Percentiles rank a stretch among this genome's conserved stretches.
phyloP scores from a whole-genome alignment of 2,888 invertebrate genomes.

The Drepanosiphum platanoidis region DNA sequence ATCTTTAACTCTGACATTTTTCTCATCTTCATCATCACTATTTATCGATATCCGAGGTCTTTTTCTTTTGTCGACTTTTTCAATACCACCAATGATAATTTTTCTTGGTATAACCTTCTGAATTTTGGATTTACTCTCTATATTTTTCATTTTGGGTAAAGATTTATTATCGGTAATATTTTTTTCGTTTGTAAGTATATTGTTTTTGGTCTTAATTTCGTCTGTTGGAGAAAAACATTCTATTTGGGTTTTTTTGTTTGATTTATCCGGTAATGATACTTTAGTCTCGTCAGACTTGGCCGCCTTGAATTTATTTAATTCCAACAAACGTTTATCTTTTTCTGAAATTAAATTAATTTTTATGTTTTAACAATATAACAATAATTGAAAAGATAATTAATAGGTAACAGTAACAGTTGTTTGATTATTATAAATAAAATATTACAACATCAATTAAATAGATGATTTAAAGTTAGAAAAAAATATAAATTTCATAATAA shows the following conservation, averaged over 20 bases:
- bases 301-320: not conserved
- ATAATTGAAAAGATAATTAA: not conserved
- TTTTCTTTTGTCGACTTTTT: constrained; percentile 33
- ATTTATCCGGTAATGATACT: not conserved
- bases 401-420: not conserved
- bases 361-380: not conserved
- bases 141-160: not conserved
- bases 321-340: not conserved
- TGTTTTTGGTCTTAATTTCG: not conserved
- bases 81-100: not conserved
- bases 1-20: not conserved
- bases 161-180: not conserved
- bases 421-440: not conserved
- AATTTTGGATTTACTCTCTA: not conserved
- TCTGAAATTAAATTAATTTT: constrained; percentile 36
- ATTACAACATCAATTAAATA: too few relatives aligned
- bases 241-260: not conserved
- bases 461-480: not conserved
- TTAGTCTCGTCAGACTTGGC: not conserved
- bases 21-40: constrained; percentile 49
- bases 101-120: not conserved
- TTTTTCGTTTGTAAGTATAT: not conserved
- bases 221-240: not conserved
- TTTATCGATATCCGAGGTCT: constrained; percentile 49
- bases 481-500: not conserved